Base-by-base conservation (phyloP, 2,113 vertebrate species). In the Gila orcuttii region DNA sequence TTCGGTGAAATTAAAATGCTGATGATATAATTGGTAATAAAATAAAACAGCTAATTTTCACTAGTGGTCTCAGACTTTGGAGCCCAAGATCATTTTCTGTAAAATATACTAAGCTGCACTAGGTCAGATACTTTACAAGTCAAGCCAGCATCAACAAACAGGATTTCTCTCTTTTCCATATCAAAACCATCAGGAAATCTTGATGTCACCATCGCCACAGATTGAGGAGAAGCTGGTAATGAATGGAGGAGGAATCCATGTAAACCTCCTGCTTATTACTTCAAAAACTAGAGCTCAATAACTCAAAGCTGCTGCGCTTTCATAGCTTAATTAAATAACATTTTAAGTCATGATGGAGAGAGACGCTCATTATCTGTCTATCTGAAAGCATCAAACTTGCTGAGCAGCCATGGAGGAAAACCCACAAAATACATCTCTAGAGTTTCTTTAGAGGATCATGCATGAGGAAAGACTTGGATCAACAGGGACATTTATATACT, bases 251-350 rank as follows among this genome's bases (percentile, higher is more conserved):
- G 33, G 36, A 60, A 42, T n/a, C 5, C n/a, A 75, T 45, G 25
- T 28, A 50, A 64, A 33, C 2, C 10, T 75, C 39, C 73, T 7
- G n/a, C 36, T 50, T 33, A 15, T 10, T 33, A 66, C 25, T 62
- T 10, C 19, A 10, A 55, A 33, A 31, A 57, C 50, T 31, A 52
- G 36, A 81, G 55, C 69, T 86, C 23, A 86, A 83, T 85, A 86
- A 84, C 87, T 85, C 23, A 88, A 33, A 25, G n/a, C 77, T 69
- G 31, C 55, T 42, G 23, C 57, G 52, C 52, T 59, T 84, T 87
- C 28, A 62, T 42, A 50, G 74, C 75, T 87, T 90, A 86, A 88
- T 85, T 82, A 89, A 87, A 23, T 19, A 10, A 3, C 50, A 9
- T 42, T 45, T 86, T 55, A 36, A 79, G 50, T 82, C 42, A 25